phyloP scores from a whole-genome alignment of 2,113 vertebrate species.

The Forbesichthys papilliferus region DNA sequence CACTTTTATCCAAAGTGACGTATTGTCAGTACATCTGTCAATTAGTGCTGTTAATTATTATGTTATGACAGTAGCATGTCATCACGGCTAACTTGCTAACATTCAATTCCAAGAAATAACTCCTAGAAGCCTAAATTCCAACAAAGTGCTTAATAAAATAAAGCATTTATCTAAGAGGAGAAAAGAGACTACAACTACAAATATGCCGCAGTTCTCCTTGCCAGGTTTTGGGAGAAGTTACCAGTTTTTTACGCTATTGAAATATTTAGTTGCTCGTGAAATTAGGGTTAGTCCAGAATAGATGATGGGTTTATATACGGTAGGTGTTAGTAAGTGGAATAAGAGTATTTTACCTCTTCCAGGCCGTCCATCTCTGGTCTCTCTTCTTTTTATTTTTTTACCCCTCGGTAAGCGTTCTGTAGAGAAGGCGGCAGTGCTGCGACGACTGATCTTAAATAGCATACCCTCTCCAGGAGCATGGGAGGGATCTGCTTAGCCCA shows the following conservation, averaged over 20 bases:
- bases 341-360: constrained; percentile 30
- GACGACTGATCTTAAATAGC: constrained; percentile 71
- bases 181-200: too few relatives aligned
- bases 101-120: too few relatives aligned
- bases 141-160: too few relatives aligned
- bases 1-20: too few relatives aligned
- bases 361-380: constrained; percentile 6
- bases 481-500: constrained; percentile 66
- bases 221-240: constrained; percentile 16
- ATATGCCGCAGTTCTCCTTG: neutral
- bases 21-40: too few relatives aligned
- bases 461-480: constrained; percentile 53
- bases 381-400: constrained; percentile 54
- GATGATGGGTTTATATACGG: constrained; percentile 18
- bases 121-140: too few relatives aligned
- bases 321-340: constrained; percentile 14
- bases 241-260: neutral
- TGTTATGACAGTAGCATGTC: too few relatives aligned
- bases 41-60: too few relatives aligned
- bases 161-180: too few relatives aligned
- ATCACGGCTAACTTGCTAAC: too few relatives aligned
- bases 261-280: constrained; percentile 19
- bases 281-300: constrained; percentile 12
- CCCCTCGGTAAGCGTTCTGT: constrained; percentile 36
- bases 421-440: constrained; percentile 53